Evolutionary conservation across 2,113 vertebrate species (phyloP).

Genomic region (Corydoras sp.): DNA sequence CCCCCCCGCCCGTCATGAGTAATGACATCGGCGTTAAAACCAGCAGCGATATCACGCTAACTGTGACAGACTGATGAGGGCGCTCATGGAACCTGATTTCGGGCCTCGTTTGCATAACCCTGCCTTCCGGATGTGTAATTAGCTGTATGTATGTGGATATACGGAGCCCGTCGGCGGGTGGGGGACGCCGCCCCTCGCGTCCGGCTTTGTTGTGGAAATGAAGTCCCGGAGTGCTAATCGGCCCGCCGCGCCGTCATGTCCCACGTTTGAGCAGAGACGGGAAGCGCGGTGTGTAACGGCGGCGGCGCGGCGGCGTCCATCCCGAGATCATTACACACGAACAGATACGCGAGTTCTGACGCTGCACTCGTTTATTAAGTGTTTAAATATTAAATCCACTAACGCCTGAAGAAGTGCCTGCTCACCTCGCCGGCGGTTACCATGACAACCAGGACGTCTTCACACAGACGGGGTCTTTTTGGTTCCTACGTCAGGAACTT

Average conservation of each 20-base stretch:
- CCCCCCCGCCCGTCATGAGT: constrained; percentile 66
- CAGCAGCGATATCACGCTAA: constrained; percentile 61
- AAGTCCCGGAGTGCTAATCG: constrained; percentile 24
- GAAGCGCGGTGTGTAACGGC: neutral
- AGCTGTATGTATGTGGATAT: constrained; percentile 20
- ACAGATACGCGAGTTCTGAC: neutral
- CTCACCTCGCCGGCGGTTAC: too few species aligned
- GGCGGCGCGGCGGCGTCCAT: neutral
- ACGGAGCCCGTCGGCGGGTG: constrained; percentile 20
- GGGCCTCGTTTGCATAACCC: constrained; percentile 39
- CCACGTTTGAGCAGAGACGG: constrained; percentile 7
- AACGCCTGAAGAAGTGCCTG: too few species aligned
- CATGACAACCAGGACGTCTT: too few species aligned
- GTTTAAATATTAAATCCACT: too few species aligned
- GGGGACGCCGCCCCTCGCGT: constrained; percentile 1
- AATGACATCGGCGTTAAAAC: constrained; percentile 65
- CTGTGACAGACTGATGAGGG: constrained; percentile 59
- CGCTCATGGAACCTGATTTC: constrained; percentile 41
- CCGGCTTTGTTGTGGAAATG: neutral
- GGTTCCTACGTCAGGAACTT: too few species aligned
- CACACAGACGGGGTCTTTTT: too few species aligned
- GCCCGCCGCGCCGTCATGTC: constrained; percentile 7
- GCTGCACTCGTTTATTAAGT: too few species aligned
- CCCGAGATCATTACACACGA: neutral
- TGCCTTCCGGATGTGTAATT: constrained; percentile 44